Evolutionary conservation across 2,113 vertebrate species (phyloP).

Genomic region (Odocoileus virginianus): DNA sequence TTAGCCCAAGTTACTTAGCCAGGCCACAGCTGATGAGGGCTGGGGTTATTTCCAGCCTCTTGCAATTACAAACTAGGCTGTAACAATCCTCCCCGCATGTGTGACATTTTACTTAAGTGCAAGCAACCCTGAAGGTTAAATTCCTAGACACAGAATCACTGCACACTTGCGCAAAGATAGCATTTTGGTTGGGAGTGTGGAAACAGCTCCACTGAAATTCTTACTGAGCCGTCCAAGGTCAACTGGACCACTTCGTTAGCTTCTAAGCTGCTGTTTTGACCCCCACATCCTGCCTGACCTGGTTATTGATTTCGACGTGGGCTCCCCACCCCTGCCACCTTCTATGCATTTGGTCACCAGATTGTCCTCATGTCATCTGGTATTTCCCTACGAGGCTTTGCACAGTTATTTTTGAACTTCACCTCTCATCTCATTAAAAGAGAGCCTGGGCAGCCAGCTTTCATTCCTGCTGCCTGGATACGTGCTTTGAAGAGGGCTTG

Average conservation of each 20-base stretch:
- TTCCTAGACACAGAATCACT: neutral
- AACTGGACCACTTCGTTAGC: neutral
- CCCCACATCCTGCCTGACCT: neutral
- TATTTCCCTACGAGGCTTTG: neutral
- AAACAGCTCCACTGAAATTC: neutral
- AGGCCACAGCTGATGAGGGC: neutral
- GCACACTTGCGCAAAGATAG: neutral
- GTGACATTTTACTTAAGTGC: neutral
- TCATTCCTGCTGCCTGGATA: neutral
- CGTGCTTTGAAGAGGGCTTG: neutral
- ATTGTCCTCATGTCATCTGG: conserved; percentile 20
- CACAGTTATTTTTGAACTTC: conserved; percentile 27
- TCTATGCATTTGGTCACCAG: neutral
- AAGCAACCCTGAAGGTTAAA: neutral
- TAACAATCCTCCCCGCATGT: fast-evolving
- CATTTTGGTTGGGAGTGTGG: fast-evolving
- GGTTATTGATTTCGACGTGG: neutral
- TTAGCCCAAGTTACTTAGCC: neutral
- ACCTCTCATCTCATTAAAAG: conserved; percentile 44
- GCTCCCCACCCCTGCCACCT: neutral
- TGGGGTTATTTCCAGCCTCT: neutral
- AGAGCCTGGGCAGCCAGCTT: neutral
- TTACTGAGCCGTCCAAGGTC: fast-evolving
- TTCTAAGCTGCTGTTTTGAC: neutral
- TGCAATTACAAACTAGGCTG: neutral